Evolutionary conservation across 2,888 invertebrate genomes (phyloP).

Genomic region (Cyclophora punctaria): DNA sequence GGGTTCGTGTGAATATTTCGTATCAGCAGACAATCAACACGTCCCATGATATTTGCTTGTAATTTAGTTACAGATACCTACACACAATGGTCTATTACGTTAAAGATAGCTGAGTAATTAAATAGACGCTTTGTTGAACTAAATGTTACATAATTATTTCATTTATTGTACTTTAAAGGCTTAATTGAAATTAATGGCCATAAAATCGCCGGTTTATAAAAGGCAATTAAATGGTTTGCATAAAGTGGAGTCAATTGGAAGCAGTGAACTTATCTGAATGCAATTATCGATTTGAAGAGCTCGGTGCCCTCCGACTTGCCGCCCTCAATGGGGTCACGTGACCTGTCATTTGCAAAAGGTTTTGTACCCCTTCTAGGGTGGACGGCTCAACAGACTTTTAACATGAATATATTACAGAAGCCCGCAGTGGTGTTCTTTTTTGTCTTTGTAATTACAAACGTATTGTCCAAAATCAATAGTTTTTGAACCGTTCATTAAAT

Average conservation of each 20-base stretch:
- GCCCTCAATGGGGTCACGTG: conserved; percentile 39
- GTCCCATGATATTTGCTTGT: conserved; percentile 33
- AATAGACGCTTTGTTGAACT: conserved; percentile 10
- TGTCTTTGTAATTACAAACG: too few relatives aligned
- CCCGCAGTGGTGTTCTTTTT: too few relatives aligned
- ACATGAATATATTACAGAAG: too few relatives aligned
- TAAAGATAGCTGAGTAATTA: conserved; percentile 23
- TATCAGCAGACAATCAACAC: conserved; percentile 32
- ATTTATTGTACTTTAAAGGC: too few relatives aligned
- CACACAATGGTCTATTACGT: conserved; percentile 31
- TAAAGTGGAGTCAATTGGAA: neutral
- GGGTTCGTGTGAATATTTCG: conserved; percentile 27
- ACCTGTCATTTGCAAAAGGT: conserved; percentile 61
- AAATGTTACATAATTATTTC: neutral
- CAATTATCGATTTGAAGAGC: conserved; percentile 32
- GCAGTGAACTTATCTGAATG: conserved; percentile 19
- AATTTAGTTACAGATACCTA: conserved; percentile 27
- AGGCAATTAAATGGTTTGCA: neutral
- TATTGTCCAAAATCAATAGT: too few relatives aligned
- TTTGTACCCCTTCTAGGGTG: conserved; percentile 35
- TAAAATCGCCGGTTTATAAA: neutral
- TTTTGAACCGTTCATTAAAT: too few relatives aligned
- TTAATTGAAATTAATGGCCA: conserved; percentile 1
- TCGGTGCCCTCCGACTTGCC: conserved; percentile 21
- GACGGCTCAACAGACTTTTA: too few relatives aligned